Evolutionary conservation across 2,888 invertebrate genomes (phyloP).

Genomic region (Agrochola circellaris): DNA sequence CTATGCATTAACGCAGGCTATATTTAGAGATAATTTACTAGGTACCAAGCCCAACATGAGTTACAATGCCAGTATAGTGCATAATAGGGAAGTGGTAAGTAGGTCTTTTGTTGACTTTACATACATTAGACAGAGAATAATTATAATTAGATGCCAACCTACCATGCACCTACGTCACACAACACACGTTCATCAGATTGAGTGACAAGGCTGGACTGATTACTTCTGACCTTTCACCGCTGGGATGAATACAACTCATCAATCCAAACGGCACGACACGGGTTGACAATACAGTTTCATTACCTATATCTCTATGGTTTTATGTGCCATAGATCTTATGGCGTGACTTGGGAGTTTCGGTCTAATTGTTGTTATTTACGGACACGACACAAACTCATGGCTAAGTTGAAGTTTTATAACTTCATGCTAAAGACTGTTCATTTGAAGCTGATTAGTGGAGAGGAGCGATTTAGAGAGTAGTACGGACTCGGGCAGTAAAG

Average conservation of each 20-base stretch:
- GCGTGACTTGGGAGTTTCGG: conserved; percentile 15
- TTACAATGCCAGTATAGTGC: not conserved
- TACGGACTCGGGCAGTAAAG: not conserved
- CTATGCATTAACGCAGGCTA: not conserved
- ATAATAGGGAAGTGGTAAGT: not conserved
- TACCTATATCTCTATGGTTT: conserved; percentile 30
- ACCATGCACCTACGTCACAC: conserved; percentile 22
- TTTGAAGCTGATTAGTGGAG: not conserved
- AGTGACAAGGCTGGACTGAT: conserved; percentile 62
- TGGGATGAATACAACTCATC: conserved; percentile 54
- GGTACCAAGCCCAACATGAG: not conserved
- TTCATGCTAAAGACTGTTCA: not conserved
- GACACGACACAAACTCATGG: not conserved
- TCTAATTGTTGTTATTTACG: conserved; percentile 21
- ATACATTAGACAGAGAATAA: not conserved
- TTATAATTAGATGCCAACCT: not conserved
- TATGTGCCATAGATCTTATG: conserved; percentile 17
- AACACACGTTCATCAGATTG: conserved; percentile 50
- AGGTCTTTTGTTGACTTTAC: not conserved
- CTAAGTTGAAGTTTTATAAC: too few relatives aligned
- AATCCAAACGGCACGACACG: conserved; percentile 55
- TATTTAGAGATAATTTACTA: not conserved
- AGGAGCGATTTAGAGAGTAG: not conserved
- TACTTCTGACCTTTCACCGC: conserved; percentile 50
- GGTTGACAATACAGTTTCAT: conserved; percentile 56